Conservation (phyloP, 2,113 vertebrate species). For the Oreocharis arfaki region DNA sequence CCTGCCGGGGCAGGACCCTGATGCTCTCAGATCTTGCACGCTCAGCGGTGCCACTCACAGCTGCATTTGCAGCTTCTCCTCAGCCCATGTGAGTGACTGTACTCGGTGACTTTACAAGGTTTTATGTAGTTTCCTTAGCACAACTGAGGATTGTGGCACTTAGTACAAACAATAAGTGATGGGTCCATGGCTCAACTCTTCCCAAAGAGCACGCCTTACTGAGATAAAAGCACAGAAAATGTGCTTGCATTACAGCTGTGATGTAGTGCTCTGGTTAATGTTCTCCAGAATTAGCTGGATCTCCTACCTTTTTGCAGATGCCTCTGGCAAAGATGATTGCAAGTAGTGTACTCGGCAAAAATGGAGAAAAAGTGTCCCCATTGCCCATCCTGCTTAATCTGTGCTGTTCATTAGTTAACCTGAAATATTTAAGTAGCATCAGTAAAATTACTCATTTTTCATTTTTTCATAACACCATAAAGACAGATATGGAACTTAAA, state of each 20-base stretch:
- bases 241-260: background rate
- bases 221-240: background rate
- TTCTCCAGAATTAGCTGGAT: background rate
- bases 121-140: background rate
- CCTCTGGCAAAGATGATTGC: background rate
- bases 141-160: background rate
- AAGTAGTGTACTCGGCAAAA: background rate
- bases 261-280: background rate
- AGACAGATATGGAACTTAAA: background rate
- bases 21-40: rapidly evolving
- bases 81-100: rapidly evolving
- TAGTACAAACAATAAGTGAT: background rate
- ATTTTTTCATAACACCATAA: background rate
- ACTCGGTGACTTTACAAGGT: rapidly evolving
- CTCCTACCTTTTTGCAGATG: background rate
- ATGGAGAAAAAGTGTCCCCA: background rate
- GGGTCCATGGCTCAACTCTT: rapidly evolving
- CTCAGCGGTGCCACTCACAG: rapidly evolving
- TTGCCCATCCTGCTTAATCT: background rate
- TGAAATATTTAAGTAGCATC: background rate
- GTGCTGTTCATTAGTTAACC: background rate
- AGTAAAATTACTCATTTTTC: background rate
- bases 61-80: background rate
- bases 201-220: background rate
- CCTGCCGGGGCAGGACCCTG: rapidly evolving